Evolutionary conservation across 2,797 vertebrate species (phyloP).

Genomic region (Pantherophis vulpinus): DNA sequence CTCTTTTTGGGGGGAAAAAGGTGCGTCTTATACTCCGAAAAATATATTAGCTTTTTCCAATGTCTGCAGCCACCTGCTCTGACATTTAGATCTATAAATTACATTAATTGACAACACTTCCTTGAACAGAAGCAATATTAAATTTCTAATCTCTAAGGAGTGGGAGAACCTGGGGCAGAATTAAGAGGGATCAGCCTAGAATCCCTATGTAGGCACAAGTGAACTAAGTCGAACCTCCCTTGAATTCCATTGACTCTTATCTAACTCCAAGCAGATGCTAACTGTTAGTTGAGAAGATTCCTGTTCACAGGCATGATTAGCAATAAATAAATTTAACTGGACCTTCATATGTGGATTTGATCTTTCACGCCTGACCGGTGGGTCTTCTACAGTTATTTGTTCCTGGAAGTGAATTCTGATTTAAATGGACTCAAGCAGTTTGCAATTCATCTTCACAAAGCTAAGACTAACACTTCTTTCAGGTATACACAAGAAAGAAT

Average conservation of each 20-base stretch:
- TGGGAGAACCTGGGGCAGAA: not conserved
- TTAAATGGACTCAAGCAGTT: not conserved
- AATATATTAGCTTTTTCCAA: not conserved
- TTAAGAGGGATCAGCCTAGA: not conserved
- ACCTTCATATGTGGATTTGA: not conserved
- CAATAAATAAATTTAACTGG: not conserved
- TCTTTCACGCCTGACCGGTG: not conserved
- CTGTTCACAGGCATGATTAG: not conserved
- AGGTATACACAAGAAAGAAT: not conserved
- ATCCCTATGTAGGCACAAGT: not conserved
- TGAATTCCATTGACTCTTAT: not conserved
- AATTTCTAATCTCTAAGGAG: not conserved
- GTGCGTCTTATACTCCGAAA: too few species aligned
- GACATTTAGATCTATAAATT: not conserved
- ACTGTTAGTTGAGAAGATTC: not conserved
- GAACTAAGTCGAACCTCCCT: not conserved
- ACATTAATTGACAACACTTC: not conserved
- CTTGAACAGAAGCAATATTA: not conserved
- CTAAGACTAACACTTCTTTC: not conserved
- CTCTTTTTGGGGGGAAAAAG: too few species aligned
- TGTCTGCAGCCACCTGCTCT: not conserved
- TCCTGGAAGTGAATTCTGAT: not conserved
- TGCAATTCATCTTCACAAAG: slow-evolving; percentile 6
- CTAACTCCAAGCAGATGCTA: not conserved
- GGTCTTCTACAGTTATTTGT: not conserved